These are phyloP conservation scores for Patella pellucida DNA, from an alignment of 2,888 invertebrate genomes.

Conservation along the genomic window DNA sequence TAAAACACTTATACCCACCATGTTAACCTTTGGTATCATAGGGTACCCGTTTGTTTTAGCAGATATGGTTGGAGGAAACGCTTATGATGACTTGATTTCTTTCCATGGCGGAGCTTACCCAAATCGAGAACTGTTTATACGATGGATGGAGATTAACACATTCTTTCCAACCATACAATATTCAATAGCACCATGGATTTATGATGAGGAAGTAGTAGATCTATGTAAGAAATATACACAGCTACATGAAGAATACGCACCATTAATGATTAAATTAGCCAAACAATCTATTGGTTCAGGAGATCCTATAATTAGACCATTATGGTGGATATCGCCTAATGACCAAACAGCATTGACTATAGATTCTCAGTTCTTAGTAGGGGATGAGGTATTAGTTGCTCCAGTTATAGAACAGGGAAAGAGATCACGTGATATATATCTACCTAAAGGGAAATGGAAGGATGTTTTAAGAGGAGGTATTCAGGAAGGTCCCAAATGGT, in stretches of 20 bases:
- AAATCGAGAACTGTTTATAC: conserved; percentile 74
- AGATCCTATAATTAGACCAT: conserved; percentile 88
- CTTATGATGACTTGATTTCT: conserved; percentile 40
- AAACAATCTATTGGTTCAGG: conserved; percentile 44
- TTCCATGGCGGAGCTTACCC: conserved; percentile 36
- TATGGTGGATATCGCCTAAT: conserved; percentile 88
- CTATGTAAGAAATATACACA: conserved; percentile 41
- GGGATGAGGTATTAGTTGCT: conserved; percentile 60
- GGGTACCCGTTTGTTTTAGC: conserved; percentile 90
- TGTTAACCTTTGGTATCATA: conserved; percentile 71
- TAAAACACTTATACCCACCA: conserved; percentile 84
- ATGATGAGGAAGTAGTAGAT: conserved; percentile 41
- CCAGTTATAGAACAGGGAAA: conserved; percentile 59
- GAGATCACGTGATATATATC: conserved; percentile 52
- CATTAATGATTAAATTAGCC: conserved; percentile 48
- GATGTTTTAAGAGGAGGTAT: conserved; percentile 28
- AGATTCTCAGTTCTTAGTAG: conserved; percentile 76
- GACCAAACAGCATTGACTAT: conserved; percentile 84
- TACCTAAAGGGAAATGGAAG: conserved; percentile 45
- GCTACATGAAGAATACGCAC: conserved; percentile 44
- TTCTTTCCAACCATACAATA: conserved; percentile 94
- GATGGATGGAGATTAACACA: conserved; percentile 89
- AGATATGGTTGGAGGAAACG: conserved; percentile 79
- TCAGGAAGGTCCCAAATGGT: conserved; percentile 36
- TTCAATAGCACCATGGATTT: conserved; percentile 75